Conservation (phyloP, 2,888 invertebrate genomes). For the Koerneria pararmatus region DNA sequence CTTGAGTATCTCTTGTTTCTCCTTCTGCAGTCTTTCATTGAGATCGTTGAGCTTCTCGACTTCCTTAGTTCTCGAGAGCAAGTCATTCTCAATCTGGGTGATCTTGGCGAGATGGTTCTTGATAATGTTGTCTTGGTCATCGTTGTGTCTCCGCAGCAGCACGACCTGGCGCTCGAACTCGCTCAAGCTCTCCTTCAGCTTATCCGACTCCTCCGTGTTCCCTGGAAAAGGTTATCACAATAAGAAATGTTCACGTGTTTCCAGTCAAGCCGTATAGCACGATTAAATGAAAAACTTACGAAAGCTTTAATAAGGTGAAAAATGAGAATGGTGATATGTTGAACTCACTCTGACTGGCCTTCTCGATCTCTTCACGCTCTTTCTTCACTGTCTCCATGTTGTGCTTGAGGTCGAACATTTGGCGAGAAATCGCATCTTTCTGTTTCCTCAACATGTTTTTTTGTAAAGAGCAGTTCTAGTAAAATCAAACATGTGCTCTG, state of each 20-base stretch:
- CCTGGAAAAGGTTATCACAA: slow-evolving; percentile 5
- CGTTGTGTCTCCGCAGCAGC: slow-evolving; percentile 55
- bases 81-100: slow-evolving; percentile 52
- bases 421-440: slow-evolving; percentile 49
- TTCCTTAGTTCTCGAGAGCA: slow-evolving; percentile 44
- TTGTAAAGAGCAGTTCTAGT: not conserved
- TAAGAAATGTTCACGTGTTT: not conserved
- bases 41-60: slow-evolving; percentile 54
- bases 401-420: slow-evolving; percentile 48
- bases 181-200: slow-evolving; percentile 42
- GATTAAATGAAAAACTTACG: too few species aligned
- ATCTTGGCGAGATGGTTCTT: slow-evolving; percentile 56
- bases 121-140: slow-evolving; percentile 56
- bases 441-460: slow-evolving; percentile 39
- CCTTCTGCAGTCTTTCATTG: slow-evolving; percentile 53
- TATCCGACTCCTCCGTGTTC: slow-evolving; percentile 52
- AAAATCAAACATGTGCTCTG: not conserved
- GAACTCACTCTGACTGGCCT: not conserved
- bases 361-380: slow-evolving; percentile 22
- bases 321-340: too few species aligned
- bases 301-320: too few species aligned
- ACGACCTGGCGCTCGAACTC: slow-evolving; percentile 53
- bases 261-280: too few species aligned
- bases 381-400: slow-evolving; percentile 47
- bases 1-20: slow-evolving; percentile 54